A percentile compares a stretch with the other conserved stretches of the same genome.
Conservation (phyloP, 2,113 vertebrate genomes). For the Todiramphus saurophagus region DNA sequence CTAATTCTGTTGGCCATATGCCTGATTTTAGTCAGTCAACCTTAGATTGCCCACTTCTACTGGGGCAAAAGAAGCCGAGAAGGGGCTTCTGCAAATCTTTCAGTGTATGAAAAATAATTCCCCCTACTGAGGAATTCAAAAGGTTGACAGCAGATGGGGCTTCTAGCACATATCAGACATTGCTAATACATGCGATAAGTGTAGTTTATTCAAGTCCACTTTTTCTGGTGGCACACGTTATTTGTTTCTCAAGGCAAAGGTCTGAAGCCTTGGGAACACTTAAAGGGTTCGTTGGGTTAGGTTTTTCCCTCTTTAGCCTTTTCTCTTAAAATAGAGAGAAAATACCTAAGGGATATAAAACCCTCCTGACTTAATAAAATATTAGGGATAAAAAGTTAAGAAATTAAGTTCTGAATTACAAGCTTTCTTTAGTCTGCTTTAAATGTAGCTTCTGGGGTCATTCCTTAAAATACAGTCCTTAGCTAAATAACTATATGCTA, state of each 20-base stretch:
- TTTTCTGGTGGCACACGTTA: not conserved
- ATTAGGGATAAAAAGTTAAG: not conserved
- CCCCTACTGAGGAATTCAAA: not conserved
- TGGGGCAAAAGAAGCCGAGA: not conserved
- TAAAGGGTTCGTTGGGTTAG: not conserved
- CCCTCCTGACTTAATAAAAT: not conserved
- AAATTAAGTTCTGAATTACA: not conserved
- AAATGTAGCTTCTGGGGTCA: not conserved
- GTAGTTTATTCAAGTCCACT: not conserved
- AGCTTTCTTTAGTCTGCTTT: not conserved
- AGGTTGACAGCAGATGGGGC: slow-evolving; percentile 3
- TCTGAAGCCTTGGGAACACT: not conserved
- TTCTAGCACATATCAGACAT: not conserved
- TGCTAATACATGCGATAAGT: not conserved
- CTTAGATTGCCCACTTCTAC: rapidly evolving
- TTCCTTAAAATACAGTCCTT: not conserved
- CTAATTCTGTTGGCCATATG: not conserved
- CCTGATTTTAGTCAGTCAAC: not conserved
- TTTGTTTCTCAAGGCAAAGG: not conserved
- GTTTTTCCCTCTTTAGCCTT: not conserved
- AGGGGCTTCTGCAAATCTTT: not conserved
- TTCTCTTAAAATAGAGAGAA: not conserved
- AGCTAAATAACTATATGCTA: not conserved
- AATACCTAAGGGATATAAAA: not conserved
- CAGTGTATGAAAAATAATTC: not conserved